Percentiles rank a stretch among this genome's conserved stretches.
phyloP scores from a whole-genome alignment of 2,888 invertebrate genomes.

The Dynastes maya region DNA sequence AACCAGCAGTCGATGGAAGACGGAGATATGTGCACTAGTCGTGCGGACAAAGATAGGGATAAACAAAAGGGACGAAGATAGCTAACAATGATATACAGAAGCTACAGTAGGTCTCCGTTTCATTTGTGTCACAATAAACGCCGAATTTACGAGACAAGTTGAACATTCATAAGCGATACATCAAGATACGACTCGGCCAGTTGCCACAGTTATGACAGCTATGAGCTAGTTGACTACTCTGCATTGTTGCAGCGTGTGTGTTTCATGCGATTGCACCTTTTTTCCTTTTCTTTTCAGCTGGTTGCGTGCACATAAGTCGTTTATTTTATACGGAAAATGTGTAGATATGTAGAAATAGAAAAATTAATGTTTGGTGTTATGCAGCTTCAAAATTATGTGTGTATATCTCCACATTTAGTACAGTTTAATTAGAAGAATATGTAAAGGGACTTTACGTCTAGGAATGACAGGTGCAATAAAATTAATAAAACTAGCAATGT shows the following conservation, averaged over 20 bases:
- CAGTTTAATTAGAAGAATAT: no score
- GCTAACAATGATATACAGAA: slow-evolving; percentile 35
- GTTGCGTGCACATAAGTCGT: slow-evolving; percentile 17
- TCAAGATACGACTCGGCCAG: slow-evolving; percentile 53
- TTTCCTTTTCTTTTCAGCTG: slow-evolving; percentile 31
- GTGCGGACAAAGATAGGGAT: slow-evolving; percentile 18
- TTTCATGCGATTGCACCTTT: slow-evolving; percentile 23
- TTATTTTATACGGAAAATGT: slow-evolving; percentile 24
- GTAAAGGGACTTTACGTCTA: no score
- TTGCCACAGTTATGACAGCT: slow-evolving; percentile 48
- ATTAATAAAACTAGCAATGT: no score
- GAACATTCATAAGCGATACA: slow-evolving; percentile 48
- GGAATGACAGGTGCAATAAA: no score
- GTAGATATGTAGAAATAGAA: not conserved
- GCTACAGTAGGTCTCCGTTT: slow-evolving; percentile 41
- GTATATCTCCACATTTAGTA: not conserved
- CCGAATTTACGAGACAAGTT: slow-evolving; percentile 54
- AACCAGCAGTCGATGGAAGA: slow-evolving; percentile 37
- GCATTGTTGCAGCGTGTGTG: slow-evolving; percentile 37
- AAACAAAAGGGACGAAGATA: slow-evolving; percentile 43
- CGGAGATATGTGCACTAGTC: slow-evolving; percentile 24
- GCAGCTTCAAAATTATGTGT: not conserved
- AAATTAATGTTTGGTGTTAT: not conserved
- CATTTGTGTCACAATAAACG: slow-evolving; percentile 54
- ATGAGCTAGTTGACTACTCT: slow-evolving; percentile 36